Base-by-base conservation (phyloP, 2,113 vertebrate genomes). In the Aspidoscelis tigris region DNA sequence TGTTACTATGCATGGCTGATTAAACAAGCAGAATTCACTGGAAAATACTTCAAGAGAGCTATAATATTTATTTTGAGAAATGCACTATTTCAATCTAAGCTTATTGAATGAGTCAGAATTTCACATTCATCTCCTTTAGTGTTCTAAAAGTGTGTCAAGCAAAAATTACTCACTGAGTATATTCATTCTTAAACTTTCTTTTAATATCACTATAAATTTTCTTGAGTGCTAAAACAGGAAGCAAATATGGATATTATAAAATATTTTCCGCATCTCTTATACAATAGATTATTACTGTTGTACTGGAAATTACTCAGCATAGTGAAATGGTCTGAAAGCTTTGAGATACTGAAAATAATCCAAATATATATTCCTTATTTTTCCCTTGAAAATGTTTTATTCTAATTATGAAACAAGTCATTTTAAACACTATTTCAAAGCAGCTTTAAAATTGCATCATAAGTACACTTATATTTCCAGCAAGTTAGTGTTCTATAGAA, bases 311-410 rank as follows among this genome's bases (percentile, higher is more conserved):
- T 78, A 76, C 77, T 91, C 85, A 81, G n/a, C 88, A 82, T 88
- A 94, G 94, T 94, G 93, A 90, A 94, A 89, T 72, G 84, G 74
- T 89, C 93, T 79, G 93, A 87, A 93, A 90, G 76, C 90, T 90
- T 26, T n/a, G 83, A 71, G 43, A 90, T 68, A 66, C 87, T 5
- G 84, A 58, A 88, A 84, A 92, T 58, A n/a, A 93, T 77, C 85
- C 92, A 69, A 21, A 84, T 91, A 87, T 18, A 89, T 94, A 91
- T 82, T 82, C 44, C 84, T 93, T 93, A 90, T 89, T 94, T 90
- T 90, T 90, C 89, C 88, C 1, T 82, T 78, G 53, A 91, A 89
- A 87, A 92, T 88, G 93, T 10, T 89, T 91, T 85, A 84, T 87
- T 58, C 7, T 47, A 87, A 5, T 80, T 86, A 71, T 71, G 87